Base-by-base conservation (phyloP, 2,113 vertebrate genomes). In the Morone saxatilis region DNA sequence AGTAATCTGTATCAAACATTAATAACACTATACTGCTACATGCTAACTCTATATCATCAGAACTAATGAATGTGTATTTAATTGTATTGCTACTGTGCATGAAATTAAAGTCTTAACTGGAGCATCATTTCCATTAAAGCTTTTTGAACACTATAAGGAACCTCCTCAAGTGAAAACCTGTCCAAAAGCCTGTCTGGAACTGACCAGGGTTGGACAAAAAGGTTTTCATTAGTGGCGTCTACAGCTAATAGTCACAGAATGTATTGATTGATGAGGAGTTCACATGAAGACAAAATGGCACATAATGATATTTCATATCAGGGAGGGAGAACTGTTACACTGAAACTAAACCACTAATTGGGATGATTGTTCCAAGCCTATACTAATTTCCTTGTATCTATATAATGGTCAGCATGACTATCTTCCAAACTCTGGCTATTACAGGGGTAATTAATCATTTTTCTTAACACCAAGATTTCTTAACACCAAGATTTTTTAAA, bases 1-100 rank as follows among this genome's bases (percentile, higher is more conserved):
- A 3, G 22, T 65, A 68, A 86, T 71, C 45, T 80, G 54, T 31
- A 66, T 68, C 63, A 80, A 83, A 85, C 73, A 77, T 56, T 41
- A 65, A 80, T 51, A 56, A 56, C 20, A 40, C 50, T 43, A 36
- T 45, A 13, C 19, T 25, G 5, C 31, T 31, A 31, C 31, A 31
- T 31, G 31, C 31, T 14, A 53, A n/a, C n/a, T 36, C 36, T 19
- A 12, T 51, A 19, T 57, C 25, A 53, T 25, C 13, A 17, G 41
- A 22, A 17, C 17, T 11, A 31, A 20, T 47, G 41, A 47, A 59
- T 57, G 1, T 45, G 11, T 57, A 16, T 72, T 40, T 13, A 47
- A 13, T 13, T 47, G 45, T 4, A 13, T 13, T 13, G 12, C 11
- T 12, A 13, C 3, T 47, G 11, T 13, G 10, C 45, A 31, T 31